phyloP scores from a whole-genome alignment of 1,140 invertebrate species.

The Thaumetopoea pityocampa region DNA sequence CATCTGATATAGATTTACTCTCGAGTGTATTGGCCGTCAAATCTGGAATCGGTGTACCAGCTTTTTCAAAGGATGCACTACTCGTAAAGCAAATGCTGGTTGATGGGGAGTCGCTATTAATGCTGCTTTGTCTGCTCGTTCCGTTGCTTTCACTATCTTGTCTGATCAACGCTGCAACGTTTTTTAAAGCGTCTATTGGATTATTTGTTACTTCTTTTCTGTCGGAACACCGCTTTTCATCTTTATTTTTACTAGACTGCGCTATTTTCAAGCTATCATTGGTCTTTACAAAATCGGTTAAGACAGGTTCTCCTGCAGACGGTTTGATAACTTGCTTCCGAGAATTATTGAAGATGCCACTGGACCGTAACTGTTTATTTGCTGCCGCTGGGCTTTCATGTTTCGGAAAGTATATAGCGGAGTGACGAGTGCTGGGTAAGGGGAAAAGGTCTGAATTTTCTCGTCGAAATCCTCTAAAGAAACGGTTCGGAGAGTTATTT shows the following conservation, averaged over 20 bases:
- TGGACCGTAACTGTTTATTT: conserved; percentile 75
- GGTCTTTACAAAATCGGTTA: conserved; percentile 83
- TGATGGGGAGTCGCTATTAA: conserved; percentile 60
- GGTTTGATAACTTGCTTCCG: conserved; percentile 75
- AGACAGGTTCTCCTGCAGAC: conserved; percentile 80
- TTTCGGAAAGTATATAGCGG: conserved; percentile 80
- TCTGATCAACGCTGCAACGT: conserved; percentile 55
- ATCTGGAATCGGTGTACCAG: conserved; percentile 47
- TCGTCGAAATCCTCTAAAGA: conserved; percentile 85
- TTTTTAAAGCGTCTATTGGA: conserved; percentile 63
- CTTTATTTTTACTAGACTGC: conserved; percentile 49
- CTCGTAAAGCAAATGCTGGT: conserved; percentile 55
- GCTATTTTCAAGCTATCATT: conserved; percentile 73
- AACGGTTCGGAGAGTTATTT: conserved; percentile 80
- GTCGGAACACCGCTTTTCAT: conserved; percentile 36
- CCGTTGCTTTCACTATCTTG: conserved; percentile 52
- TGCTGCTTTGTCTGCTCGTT: conserved; percentile 50
- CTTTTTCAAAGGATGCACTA: conserved; percentile 44
- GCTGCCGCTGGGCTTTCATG: conserved; percentile 69
- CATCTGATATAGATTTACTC: conserved; percentile 20
- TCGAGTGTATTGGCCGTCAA: conserved; percentile 50
- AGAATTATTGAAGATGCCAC: conserved; percentile 80
- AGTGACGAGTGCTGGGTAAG: conserved; percentile 82
- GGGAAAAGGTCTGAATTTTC: conserved; percentile 90
- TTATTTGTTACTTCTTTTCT: conserved; percentile 36